phyloP scores from a whole-genome alignment of 1,140 invertebrate genomes.

The Steinernema khuongi region DNA sequence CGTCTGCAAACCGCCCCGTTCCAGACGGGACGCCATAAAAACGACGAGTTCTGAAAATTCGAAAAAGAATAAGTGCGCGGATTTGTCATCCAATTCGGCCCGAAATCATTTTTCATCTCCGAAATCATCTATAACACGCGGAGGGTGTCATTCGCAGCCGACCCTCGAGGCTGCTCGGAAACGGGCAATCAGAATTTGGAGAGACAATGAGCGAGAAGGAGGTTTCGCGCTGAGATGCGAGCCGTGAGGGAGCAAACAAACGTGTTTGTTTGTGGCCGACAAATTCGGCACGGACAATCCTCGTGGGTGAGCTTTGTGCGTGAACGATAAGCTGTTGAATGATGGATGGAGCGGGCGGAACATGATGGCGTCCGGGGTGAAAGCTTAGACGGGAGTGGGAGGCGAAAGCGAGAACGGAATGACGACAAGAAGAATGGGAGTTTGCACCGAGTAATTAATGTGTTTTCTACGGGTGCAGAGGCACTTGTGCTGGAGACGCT shows the following conservation, averaged over 20 bases:
- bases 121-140: neutral
- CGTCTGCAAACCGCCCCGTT: too few relatives aligned
- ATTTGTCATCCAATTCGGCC: neutral
- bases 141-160: conserved; percentile 10
- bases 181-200: neutral
- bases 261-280: neutral
- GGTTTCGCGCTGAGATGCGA: neutral
- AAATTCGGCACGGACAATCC: neutral
- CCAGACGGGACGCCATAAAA: neutral
- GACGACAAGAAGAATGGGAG: neutral
- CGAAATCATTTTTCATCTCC: conserved; percentile 1
- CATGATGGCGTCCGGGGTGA: neutral
- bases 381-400: neutral
- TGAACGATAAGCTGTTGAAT: conserved; percentile 8
- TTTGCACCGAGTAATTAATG: neutral
- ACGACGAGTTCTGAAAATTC: neutral
- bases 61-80: neutral
- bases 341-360: neutral
- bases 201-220: neutral
- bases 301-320: conserved; percentile 3
- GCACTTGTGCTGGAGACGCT: neutral
- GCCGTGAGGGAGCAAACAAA: neutral
- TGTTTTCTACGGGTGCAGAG: neutral
- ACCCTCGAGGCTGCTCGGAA: neutral
- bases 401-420: neutral